Conservation (phyloP, 2,888 invertebrate genomes). For the Sinodicranocentrus sp. region DNA sequence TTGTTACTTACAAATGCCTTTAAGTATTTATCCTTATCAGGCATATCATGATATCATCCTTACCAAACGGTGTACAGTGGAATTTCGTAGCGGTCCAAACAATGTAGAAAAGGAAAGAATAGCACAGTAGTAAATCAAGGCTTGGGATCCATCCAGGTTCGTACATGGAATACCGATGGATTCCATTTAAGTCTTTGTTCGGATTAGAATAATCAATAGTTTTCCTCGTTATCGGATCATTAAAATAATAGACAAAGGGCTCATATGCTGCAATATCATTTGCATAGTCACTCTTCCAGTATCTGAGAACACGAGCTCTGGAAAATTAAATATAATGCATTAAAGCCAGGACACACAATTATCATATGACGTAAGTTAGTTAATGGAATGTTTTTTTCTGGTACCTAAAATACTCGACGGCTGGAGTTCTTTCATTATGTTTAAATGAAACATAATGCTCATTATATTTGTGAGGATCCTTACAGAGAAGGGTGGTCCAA, state of each 20-base stretch:
- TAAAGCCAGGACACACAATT: too few species aligned
- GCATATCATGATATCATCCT: not conserved
- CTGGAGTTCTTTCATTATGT: constrained; percentile 3
- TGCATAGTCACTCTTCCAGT: constrained; percentile 7
- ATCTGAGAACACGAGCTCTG: not conserved
- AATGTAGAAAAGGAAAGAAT: not conserved
- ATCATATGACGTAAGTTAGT: too few species aligned
- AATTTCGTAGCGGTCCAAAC: not conserved
- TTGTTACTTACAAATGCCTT: too few species aligned
- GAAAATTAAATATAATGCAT: too few species aligned
- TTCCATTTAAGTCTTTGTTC: not conserved
- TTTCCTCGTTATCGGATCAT: not conserved
- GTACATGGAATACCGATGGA: not conserved
- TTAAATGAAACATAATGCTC: not conserved
- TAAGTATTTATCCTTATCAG: too few species aligned
- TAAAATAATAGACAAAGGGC: not conserved
- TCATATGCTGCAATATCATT: not conserved
- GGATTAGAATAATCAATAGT: not conserved
- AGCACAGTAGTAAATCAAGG: not conserved
- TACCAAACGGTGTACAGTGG: not conserved
- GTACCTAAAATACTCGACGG: constrained; percentile 16
- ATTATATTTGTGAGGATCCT: not conserved
- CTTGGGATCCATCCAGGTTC: not conserved
- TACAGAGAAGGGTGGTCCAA: constrained; percentile 20
- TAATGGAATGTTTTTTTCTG: too few species aligned